Base-by-base conservation (phyloP, 1,140 invertebrate species). In the Diabrotica virgifera region DNA sequence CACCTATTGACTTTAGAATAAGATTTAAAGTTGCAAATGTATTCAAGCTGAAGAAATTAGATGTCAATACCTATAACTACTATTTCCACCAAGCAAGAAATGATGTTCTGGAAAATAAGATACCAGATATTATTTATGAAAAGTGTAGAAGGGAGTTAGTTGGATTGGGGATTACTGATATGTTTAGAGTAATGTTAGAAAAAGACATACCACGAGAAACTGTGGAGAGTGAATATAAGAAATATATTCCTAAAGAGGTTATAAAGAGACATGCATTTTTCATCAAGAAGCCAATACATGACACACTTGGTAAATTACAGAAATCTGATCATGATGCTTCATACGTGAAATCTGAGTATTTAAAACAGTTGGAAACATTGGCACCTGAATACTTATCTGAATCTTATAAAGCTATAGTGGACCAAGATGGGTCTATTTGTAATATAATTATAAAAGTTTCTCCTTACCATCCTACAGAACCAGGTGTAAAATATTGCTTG, bases 81-180 rank as follows among this genome's bases (percentile, higher is more conserved):
- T 91, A 90, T 76, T 95, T 93, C 78, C 86, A 89, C 78, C 94
- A 96, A 87, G 89, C 88, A 37, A 81, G 90, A 46, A 82, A 84
- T 74, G 93, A 94, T 84, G 86, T 95, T 12, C 80, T 93, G 46
- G 82, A 90, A 52, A 91, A 89, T 72, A 87, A 87, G 74, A 88
- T 96, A 66, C 82, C 86, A 13, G 90, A 92, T 75, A 87, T 93
- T 59, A 83, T 85, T 63, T 91, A 89, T 80, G 87, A 90, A 40
- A 86, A 87, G 65, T 85, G 89, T 67, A 89, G 89, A 77, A 80
- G 85, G 55, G 87, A 92, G 80, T 80, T 93, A 0, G 80, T 94
- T 53, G 93, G 93, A 0, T 80, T 96, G 46, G 90, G 90, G 8
- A 91, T 94, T 46, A 86, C 89, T 63, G 92, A 95, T 78, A 95